Evolutionary conservation across 2,888 invertebrate genomes (phyloP).

Genomic region (Euplexia lucipara): DNA sequence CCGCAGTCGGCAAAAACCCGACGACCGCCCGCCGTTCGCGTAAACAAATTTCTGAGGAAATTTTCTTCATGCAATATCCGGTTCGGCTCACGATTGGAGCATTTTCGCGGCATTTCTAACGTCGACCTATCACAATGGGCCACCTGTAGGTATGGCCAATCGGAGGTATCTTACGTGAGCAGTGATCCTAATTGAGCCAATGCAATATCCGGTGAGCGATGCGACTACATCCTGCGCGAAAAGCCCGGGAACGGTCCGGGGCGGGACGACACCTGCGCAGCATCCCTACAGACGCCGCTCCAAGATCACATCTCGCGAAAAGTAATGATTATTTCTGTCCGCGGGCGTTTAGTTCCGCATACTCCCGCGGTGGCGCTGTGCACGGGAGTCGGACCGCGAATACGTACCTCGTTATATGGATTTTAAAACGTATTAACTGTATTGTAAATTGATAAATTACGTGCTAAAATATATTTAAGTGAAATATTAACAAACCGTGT

Average conservation of each 20-base stretch:
- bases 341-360: constrained; percentile 85
- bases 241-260: constrained; percentile 86
- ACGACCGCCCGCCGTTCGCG: constrained; percentile 79
- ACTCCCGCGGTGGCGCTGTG: constrained; percentile 86
- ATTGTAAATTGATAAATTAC: constrained; percentile 80
- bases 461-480: constrained; percentile 66
- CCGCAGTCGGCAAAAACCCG: constrained; percentile 78
- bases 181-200: constrained; percentile 82
- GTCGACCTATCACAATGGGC: constrained; percentile 73
- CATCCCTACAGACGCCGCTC: constrained; percentile 82
- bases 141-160: constrained; percentile 75
- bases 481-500: constrained; percentile 51
- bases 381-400: constrained; percentile 79
- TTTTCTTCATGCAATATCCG: constrained; percentile 87
- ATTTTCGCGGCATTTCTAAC: constrained; percentile 80
- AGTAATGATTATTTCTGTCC: constrained; percentile 91
- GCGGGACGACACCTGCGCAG: constrained; percentile 85
- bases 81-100: constrained; percentile 77
- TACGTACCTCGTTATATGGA: constrained; percentile 82
- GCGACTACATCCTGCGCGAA: constrained; percentile 86
- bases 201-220: constrained; percentile 82
- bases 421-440: constrained; percentile 85
- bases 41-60: constrained; percentile 89
- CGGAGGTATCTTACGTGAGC: constrained; percentile 71
- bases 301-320: constrained; percentile 90